Base-by-base conservation (phyloP, 2,797 vertebrate genomes). In the Pelodytes ibericus region DNA sequence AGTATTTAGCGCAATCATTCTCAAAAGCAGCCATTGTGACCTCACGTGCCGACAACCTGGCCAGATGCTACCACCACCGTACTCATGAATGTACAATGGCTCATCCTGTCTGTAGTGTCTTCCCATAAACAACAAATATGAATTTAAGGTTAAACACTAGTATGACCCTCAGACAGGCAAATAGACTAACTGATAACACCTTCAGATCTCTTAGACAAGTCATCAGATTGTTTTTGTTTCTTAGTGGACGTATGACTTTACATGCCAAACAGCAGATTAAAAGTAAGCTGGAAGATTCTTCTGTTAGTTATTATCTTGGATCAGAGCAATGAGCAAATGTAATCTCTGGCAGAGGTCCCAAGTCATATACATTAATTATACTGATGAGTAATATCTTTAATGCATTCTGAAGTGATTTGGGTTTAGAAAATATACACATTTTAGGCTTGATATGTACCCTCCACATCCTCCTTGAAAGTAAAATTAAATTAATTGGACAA, bases 281-380 rank as follows among this genome's bases (percentile, higher is more conserved):
- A 53, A 53, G 8, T 4, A 24, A 53, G n/a, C 10, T 44, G 20
- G 36, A 53, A 24, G 49, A 20, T 5, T 53, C 41, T 53, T 53
- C 49, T 24, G 22, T 53, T 53, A 53, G 22, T 53, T 53, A 53
- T 53, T 24, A 20, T 22, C 24, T 53, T 53, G 22, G 4, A 53
- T 24, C 8, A 25, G 49, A 57, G 31, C 47, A 56, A 58, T 44
- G 49, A 25, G 13, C 30, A 74, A 74, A 74, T 74, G 71, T 18
- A 63, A 36, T 72, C 29, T 25, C 44, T 72, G 71, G 71, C 71
- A 39, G 22, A 33, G 18, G 30, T 57, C 61, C 71, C 61, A 65
- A 72, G 27, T 53, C 27, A 25, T 61, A 30, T 31, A 47, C 36
- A 16, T 70, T 70, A 57, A 57, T 70, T 66, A 66, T 16, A 66